These are phyloP conservation scores for Lacerta bilineata DNA, from an alignment of 2,797 vertebrate genomes.

Conservation along the genomic window DNA sequence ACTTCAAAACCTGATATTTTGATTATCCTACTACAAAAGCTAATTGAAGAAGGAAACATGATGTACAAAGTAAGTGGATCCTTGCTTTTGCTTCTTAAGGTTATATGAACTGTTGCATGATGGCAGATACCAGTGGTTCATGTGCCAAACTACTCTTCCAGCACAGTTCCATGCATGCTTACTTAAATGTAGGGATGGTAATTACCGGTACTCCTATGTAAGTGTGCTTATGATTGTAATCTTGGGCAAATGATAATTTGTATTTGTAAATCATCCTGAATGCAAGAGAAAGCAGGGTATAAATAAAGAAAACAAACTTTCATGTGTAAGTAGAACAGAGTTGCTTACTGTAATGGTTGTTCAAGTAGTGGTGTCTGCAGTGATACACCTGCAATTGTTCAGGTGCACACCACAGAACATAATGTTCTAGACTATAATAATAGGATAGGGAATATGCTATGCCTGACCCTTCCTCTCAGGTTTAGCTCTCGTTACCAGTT, in stretches of 20 bases:
- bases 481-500: no score
- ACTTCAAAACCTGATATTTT: slow-evolving; percentile 99
- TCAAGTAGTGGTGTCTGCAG: neutral
- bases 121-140: neutral
- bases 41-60: slow-evolving; percentile 98
- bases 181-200: no score
- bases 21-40: slow-evolving; percentile 97
- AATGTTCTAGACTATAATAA: neutral
- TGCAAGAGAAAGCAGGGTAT: neutral
- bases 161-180: neutral
- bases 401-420: neutral
- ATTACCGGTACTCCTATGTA: neutral
- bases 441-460: neutral
- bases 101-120: neutral
- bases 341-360: neutral
- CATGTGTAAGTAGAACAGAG: neutral
- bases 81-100: slow-evolving; percentile 41
- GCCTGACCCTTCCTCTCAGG: no score
- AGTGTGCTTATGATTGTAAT: neutral
- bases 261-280: neutral
- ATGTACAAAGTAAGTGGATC: slow-evolving; percentile 92
- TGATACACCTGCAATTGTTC: neutral
- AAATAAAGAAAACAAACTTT: slow-evolving; percentile 3
- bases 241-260: neutral
- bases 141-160: neutral